Evolutionary conservation across 2,888 invertebrate genomes (phyloP), one percentile per base, ranked within the genome.

Genomic region (Drosophila picticornis): DNA sequence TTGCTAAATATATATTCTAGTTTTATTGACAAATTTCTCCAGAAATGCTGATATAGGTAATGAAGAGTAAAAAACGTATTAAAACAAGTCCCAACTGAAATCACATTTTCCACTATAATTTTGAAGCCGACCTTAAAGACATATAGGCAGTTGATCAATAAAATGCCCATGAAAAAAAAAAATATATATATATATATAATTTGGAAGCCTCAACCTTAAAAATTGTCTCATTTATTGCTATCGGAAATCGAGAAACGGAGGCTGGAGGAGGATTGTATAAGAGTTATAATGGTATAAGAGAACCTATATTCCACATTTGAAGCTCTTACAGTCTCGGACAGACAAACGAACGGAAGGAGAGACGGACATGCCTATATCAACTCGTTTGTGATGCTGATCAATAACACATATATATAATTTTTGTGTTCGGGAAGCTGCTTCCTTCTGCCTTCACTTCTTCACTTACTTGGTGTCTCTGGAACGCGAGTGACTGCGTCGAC

Each of bases 391-490:
- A 25, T 25, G 43, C 16, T 25, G 16, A 16, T 46, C 16, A 25
- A 9, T 1, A 46, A 46, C 7, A 46, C 7, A 25, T 16, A 22
- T 25, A 46, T 13, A 43, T 43, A 13, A 22, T 16, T 16, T 46
- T 22, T 22, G 13, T 4, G 7, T 2, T 7, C 7, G 4, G 22
- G n/a, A n/a, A 46, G 2, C 22, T 46, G 22, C 6, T 22, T 22
- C 5, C 5, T 2, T 43, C n/a, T 22, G 43, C 5, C 5, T 22
- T n/a, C n/a, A n/a, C n/a, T n/a, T 25, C 9, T 9, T 27, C 25
- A 46, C 80, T 73, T 81, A 93, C 92, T 90, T 91, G 82, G 83
- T 87, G 58, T 92, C 92, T n/a, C 80, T 84, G 16, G 92, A 91
- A 29, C 80, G 84, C 11, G 92, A 91, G 38, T 90, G 84, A 69